phyloP scores from a whole-genome alignment of 2,888 invertebrate genomes.

The Pristionchus mayeri region DNA sequence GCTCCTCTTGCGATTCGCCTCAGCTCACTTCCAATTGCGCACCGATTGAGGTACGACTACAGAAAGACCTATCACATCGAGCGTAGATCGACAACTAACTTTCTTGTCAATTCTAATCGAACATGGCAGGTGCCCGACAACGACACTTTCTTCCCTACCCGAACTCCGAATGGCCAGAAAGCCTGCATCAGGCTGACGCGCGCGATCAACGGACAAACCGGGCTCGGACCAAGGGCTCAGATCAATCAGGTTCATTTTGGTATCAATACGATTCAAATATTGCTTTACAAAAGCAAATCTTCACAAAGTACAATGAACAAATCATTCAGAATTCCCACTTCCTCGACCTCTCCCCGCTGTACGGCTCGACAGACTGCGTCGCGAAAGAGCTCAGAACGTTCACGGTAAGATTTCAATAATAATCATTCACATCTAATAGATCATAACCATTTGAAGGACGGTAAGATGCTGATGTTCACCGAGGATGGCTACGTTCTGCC shows the following conservation, averaged over 20 bases:
- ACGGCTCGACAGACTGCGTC: constrained; percentile 90
- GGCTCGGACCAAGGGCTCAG: constrained; percentile 4
- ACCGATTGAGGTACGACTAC: constrained; percentile 85
- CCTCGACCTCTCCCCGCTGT: constrained; percentile 85
- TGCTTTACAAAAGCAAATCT: neutral
- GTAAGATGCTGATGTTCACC: constrained; percentile 53
- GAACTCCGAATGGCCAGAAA: neutral
- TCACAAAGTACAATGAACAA: neutral
- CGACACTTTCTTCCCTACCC: constrained; percentile 27
- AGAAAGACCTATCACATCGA: constrained; percentile 81
- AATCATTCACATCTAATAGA: too few relatives aligned
- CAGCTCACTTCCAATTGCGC: constrained; percentile 92
- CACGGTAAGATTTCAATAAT: constrained; percentile 66
- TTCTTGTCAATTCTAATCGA: too few relatives aligned
- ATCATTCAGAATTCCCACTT: constrained; percentile 87
- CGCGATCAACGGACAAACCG: constrained; percentile 37
- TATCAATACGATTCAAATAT: neutral
- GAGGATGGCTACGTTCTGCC: constrained; percentile 57
- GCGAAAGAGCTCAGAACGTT: constrained; percentile 85
- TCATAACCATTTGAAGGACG: constrained; percentile 47
- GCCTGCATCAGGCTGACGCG: constrained; percentile 25
- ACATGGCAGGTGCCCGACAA: constrained; percentile 77
- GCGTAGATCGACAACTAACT: too few relatives aligned
- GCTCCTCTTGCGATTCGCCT: constrained; percentile 85
- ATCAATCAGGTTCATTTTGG: constrained; percentile 33